These are phyloP conservation scores for Glaucomys volans DNA, from an alignment of 2,113 vertebrate species.

Conservation along the genomic window DNA sequence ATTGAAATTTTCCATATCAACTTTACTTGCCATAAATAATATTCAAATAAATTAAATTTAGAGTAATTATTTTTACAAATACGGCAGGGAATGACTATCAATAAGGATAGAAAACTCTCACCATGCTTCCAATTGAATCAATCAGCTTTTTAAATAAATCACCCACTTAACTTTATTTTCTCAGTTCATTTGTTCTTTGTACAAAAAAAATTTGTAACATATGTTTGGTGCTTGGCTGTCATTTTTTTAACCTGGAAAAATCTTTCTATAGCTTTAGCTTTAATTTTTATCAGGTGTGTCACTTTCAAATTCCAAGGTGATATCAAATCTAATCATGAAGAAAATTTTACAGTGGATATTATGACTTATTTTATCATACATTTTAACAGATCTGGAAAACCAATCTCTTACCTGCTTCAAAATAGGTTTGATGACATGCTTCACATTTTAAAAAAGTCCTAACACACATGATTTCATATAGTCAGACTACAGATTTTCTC, in stretches of 20 bases:
- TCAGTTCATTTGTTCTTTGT: slow-evolving; percentile 19
- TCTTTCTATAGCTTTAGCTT: slow-evolving; percentile 30
- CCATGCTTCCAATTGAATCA: neutral
- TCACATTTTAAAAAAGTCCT: neutral
- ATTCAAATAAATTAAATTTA: slow-evolving; percentile 1
- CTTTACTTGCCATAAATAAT: neutral
- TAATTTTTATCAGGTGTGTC: slow-evolving; percentile 22
- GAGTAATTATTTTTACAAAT: neutral
- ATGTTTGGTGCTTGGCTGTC: neutral
- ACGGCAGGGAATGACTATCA: neutral
- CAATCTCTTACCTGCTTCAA: neutral
- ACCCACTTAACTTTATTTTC: neutral
- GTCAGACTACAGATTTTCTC: neutral
- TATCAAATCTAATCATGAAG: slow-evolving; percentile 44
- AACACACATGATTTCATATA: neutral
- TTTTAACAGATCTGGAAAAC: slow-evolving; percentile 11
- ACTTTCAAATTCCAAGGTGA: slow-evolving; percentile 36
- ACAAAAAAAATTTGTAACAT: slow-evolving; percentile 37
- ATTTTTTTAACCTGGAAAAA: slow-evolving; percentile 41
- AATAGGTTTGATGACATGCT: slow-evolving; percentile 22
- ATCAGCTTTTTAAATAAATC: slow-evolving; percentile 10
- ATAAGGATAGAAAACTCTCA: neutral
- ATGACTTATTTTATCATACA: neutral
- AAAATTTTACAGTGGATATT: neutral
- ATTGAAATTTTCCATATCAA: neutral